Base-by-base conservation (phyloP, 2,888 invertebrate species). In the Cephus nigrinus region DNA sequence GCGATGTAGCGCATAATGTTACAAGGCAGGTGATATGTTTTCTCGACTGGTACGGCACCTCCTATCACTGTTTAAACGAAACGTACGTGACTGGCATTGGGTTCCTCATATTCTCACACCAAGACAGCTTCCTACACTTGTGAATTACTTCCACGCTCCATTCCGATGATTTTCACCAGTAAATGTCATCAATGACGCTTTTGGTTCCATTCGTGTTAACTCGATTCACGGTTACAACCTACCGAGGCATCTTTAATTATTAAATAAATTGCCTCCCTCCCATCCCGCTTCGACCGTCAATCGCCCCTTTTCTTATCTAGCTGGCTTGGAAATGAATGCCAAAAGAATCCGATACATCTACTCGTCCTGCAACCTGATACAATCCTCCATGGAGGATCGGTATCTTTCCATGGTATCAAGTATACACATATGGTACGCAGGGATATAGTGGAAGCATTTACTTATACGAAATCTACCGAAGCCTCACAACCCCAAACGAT, bases 1-100 rank as follows among this genome's bases (percentile, higher is more conserved):
- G 55, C 23, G 55, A 55, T 55, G 31, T 71, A 31, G 30, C 30
- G 71, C 71, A 71, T 71, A 31, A 33, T 33, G 71, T 33, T 33
- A 32, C 33, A 33, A 33, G 71, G 71, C 71, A 71, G 71, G 71
- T 71, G 71, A 71, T 71, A 33, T 33, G 71, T 55, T 55, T 55
- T 23, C 55, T 55, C 9, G 23, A 23, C 55, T 55, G 55, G 23
- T 23, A 55, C 55, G 30, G 23, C 30, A 71, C 71, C 71, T 71
- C 31, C 71, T 71, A 71, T 71, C 71, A 33, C 55, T 55, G 23
- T 55, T 55, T 23, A 23, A 55, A 55, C 55, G 55, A 23, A 23
- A 23, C 9, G 55, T 55, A 55, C 55, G 55, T 55, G 55, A 55
- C 55, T 55, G 9, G 55, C 55, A 55, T 55, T 55, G 9, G 55